These are phyloP conservation scores for Sebastes cheni DNA, from an alignment of 2,797 vertebrate species.

Conservation along the genomic window DNA sequence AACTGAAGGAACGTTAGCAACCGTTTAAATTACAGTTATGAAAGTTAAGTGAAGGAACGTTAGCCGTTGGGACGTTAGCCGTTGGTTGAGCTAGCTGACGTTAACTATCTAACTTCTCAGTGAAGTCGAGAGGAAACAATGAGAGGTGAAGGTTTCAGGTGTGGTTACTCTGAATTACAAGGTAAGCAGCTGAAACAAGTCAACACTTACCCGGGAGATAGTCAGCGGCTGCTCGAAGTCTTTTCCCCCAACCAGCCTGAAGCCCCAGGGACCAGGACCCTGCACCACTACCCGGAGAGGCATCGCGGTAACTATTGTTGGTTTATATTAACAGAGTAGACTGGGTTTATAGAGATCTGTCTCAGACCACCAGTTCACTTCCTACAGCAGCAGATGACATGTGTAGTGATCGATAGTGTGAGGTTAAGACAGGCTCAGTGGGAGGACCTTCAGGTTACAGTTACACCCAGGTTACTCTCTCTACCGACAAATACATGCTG, in stretches of 20 bases:
- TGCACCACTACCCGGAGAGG: slow-evolving; percentile 83
- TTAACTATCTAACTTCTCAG: no score
- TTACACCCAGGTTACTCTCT: not conserved
- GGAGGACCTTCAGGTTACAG: slow-evolving; percentile 64
- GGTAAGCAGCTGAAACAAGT: no score
- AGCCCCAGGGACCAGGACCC: slow-evolving; percentile 95
- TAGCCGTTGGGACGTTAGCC: not conserved
- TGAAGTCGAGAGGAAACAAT: not conserved
- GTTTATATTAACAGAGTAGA: not conserved
- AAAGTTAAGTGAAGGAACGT: no score
- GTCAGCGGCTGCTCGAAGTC: slow-evolving; percentile 96
- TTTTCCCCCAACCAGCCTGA: slow-evolving; percentile 93
- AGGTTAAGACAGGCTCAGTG: not conserved
- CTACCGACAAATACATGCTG: slow-evolving; percentile 47
- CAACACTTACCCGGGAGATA: slow-evolving; percentile 89
- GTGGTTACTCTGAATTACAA: not conserved
- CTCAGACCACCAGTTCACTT: not conserved
- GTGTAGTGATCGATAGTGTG: slow-evolving; percentile 1
- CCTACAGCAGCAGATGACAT: slow-evolving; percentile 27
- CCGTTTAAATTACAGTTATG: not conserved
- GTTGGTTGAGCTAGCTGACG: not conserved
- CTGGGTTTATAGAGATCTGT: not conserved
- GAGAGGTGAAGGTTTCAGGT: slow-evolving; percentile 32
- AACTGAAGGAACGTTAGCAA: no score
- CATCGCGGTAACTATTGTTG: slow-evolving; percentile 49